Conservation (phyloP, 2,888 invertebrate genomes). For the Drepana falcataria region DNA sequence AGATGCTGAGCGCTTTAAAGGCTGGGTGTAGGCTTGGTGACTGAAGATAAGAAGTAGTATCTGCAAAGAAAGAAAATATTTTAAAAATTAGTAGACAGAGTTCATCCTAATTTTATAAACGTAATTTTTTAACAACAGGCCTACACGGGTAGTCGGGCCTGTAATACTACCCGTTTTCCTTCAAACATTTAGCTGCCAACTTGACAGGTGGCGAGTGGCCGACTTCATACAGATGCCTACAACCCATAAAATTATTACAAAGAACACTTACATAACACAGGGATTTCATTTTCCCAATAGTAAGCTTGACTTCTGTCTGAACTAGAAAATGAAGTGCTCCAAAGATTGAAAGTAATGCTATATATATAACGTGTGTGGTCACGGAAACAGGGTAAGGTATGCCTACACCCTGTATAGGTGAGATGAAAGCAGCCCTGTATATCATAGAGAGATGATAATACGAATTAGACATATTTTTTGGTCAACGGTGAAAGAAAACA, state of each 20-base stretch:
- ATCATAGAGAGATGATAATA: slow-evolving; percentile 30
- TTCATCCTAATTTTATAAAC: too few species aligned
- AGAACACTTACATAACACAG: slow-evolving; percentile 53
- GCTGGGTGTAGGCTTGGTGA: slow-evolving; percentile 8
- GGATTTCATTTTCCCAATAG: slow-evolving; percentile 38
- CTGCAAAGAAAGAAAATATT: slow-evolving; percentile 31
- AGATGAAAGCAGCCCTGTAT: slow-evolving; percentile 37
- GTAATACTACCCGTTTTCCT: too few species aligned
- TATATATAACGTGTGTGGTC: slow-evolving; percentile 44
- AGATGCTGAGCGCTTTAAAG: slow-evolving; percentile 1
- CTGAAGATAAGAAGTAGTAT: slow-evolving; percentile 31
- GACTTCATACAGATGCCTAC: too few species aligned
- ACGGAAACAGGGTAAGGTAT: slow-evolving; percentile 36
- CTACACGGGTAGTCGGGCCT: too few species aligned
- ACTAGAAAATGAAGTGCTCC: slow-evolving; percentile 47
- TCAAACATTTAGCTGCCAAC: too few species aligned
- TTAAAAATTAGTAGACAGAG: too few species aligned
- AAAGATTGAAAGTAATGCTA: slow-evolving; percentile 37
- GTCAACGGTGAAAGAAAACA: too few species aligned
- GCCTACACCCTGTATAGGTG: slow-evolving; percentile 34
- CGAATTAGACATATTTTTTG: not conserved
- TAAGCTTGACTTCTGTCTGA: slow-evolving; percentile 18
- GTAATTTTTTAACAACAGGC: too few species aligned
- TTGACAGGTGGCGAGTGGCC: too few species aligned
- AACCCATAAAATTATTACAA: not conserved